These are phyloP conservation scores for Zaprionus ornatus DNA, from an alignment of 1,140 invertebrate species.

Conservation along the genomic window DNA sequence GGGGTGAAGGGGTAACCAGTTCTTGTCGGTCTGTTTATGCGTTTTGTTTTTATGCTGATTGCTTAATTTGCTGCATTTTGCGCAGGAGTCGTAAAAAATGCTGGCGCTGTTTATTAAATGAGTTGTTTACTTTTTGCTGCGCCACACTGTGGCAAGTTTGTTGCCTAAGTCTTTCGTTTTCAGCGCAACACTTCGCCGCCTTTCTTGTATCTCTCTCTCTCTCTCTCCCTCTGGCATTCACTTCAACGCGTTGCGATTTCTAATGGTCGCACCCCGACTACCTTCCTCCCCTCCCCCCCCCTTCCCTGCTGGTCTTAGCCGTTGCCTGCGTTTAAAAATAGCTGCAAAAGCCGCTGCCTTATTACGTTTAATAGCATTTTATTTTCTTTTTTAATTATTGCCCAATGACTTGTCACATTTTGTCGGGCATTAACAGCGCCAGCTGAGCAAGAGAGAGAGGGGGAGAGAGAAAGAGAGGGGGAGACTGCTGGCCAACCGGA, in stretches of 20 bases:
- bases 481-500: constrained; percentile 53
- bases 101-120: constrained; percentile 57
- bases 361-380: constrained; percentile 79
- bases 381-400: constrained; percentile 81
- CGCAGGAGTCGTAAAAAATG: constrained; percentile 63
- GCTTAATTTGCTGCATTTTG: constrained; percentile 81
- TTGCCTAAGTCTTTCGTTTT: constrained; percentile 80
- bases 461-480: background rate
- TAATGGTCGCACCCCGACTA: too few relatives aligned
- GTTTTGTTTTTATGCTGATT: constrained; percentile 79
- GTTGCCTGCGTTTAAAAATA: constrained; percentile 45
- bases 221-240: background rate
- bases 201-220: background rate
- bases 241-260: constrained; percentile 29
- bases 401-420: constrained; percentile 79
- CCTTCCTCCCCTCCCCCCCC: too few relatives aligned
- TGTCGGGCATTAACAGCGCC: constrained; percentile 48
- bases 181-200: too few relatives aligned
- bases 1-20: constrained; percentile 14
- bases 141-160: constrained; percentile 63
- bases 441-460: constrained; percentile 21
- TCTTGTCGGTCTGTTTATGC: constrained; percentile 44
- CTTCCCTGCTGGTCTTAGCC: background rate
- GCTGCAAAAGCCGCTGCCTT: constrained; percentile 56
- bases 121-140: constrained; percentile 51